These are phyloP conservation scores for Mylabris sibirica DNA, from an alignment of 2,888 invertebrate genomes.

Conservation along the genomic window DNA sequence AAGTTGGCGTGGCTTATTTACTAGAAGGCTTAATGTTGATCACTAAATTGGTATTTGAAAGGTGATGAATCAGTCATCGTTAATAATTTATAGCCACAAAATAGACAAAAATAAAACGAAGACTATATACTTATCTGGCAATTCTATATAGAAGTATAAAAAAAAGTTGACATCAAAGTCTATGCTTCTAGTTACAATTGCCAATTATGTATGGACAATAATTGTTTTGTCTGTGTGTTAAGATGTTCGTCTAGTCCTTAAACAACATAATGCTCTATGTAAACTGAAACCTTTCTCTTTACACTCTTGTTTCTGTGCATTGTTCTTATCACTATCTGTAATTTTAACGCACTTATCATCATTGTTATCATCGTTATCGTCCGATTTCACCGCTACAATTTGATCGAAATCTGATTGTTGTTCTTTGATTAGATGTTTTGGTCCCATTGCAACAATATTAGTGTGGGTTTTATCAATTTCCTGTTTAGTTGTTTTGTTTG, in stretches of 20 bases:
- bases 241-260: slow-evolving; percentile 59
- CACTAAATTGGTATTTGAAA: too few relatives aligned
- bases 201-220: too few relatives aligned
- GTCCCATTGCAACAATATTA: neutral
- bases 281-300: slow-evolving; percentile 62
- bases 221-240: slow-evolving; percentile 40
- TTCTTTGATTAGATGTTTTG: neutral
- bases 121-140: too few relatives aligned
- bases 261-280: slow-evolving; percentile 65
- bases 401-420: slow-evolving; percentile 26
- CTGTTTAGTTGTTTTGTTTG: slow-evolving; percentile 14
- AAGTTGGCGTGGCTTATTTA: too few relatives aligned
- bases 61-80: too few relatives aligned
- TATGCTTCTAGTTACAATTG: too few relatives aligned
- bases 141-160: too few relatives aligned
- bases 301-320: slow-evolving; percentile 50
- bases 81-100: too few relatives aligned
- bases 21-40: neutral
- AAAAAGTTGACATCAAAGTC: too few relatives aligned
- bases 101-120: too few relatives aligned
- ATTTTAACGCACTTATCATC: slow-evolving; percentile 19
- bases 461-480: neutral
- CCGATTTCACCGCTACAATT: slow-evolving; percentile 30
- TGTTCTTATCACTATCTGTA: slow-evolving; percentile 37
- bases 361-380: slow-evolving; percentile 9